phyloP scores from a whole-genome alignment of 2,888 invertebrate species.

The Acleris holmiana region DNA sequence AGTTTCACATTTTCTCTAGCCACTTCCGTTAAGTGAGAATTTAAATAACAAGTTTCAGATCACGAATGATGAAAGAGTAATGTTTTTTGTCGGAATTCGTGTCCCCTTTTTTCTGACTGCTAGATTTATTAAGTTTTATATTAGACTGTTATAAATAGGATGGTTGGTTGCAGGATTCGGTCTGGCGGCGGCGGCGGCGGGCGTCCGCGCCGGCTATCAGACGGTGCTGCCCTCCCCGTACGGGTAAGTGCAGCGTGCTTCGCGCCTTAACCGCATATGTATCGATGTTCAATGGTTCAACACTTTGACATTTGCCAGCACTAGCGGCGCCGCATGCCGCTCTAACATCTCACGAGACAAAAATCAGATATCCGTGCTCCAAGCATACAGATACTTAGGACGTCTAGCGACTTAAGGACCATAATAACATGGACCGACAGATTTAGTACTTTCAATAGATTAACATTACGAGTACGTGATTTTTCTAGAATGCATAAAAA shows the following conservation, averaged over 20 bases:
- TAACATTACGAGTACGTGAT: too few relatives aligned
- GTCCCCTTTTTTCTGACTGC: slow-evolving; percentile 54
- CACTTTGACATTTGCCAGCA: slow-evolving; percentile 82
- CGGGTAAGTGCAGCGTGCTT: slow-evolving; percentile 87
- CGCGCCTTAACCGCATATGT: slow-evolving; percentile 59
- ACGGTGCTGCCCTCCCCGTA: slow-evolving; percentile 91
- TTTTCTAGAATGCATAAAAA: too few relatives aligned
- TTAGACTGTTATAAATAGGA: slow-evolving; percentile 48
- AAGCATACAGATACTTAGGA: slow-evolving; percentile 6
- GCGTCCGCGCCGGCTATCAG: slow-evolving; percentile 91
- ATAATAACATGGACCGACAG: background rate
- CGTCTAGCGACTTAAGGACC: background rate
- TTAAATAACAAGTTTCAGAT: slow-evolving; percentile 67
- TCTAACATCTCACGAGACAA: slow-evolving; percentile 83
- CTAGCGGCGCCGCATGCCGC: slow-evolving; percentile 76
- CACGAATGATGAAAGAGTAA: slow-evolving; percentile 62
- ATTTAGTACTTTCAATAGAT: background rate
- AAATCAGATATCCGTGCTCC: slow-evolving; percentile 66
- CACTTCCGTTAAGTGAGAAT: slow-evolving; percentile 77
- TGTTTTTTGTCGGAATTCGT: slow-evolving; percentile 53
- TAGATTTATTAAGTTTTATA: slow-evolving; percentile 45
- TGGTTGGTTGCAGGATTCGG: slow-evolving; percentile 76
- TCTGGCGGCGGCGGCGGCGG: slow-evolving; percentile 84
- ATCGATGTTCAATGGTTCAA: slow-evolving; percentile 81
- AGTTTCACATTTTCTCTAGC: slow-evolving; percentile 66